These are phyloP conservation scores for Leptestheria dahalacensis DNA, from an alignment of 1,140 invertebrate species.

Conservation along the genomic window DNA sequence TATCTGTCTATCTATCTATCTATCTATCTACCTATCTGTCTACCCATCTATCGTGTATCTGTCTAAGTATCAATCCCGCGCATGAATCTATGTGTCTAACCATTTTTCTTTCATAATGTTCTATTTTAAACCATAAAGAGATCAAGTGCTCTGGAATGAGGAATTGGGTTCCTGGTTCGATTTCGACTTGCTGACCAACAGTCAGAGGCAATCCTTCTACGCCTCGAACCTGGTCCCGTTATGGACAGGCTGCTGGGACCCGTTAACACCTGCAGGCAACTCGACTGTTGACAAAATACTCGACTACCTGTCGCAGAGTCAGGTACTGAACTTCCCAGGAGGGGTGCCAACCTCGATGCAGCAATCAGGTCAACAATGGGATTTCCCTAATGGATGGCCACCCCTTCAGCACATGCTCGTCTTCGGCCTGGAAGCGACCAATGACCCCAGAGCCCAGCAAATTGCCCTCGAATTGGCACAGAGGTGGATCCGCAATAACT, in stretches of 20 bases:
- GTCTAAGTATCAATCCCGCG: no score
- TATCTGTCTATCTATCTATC: no score
- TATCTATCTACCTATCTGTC: no score
- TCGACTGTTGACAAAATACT: conserved; percentile 9
- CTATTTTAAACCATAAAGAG: no score
- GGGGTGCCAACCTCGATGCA: conserved; percentile 14
- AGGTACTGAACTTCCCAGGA: conserved; percentile 15
- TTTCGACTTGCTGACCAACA: conserved; percentile 46
- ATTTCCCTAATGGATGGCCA: conserved; percentile 87
- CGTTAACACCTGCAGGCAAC: conserved; percentile 7
- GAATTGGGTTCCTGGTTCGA: conserved; percentile 74
- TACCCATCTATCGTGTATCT: no score
- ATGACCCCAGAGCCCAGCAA: conserved; percentile 43
- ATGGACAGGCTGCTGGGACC: conserved; percentile 16
- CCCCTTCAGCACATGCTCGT: conserved; percentile 67
- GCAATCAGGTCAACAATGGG: conserved; percentile 42
- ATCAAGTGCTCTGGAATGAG: conserved; percentile 61
- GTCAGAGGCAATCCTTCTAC: conserved; percentile 8
- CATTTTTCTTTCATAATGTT: no score
- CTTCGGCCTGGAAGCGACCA: conserved; percentile 51
- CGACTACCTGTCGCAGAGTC: conserved; percentile 8
- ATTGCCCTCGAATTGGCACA: conserved; percentile 55
- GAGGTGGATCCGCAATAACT: conserved; percentile 70
- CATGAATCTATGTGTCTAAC: no score
- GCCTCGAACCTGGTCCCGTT: conserved; percentile 14